Conservation (phyloP, 1,140 invertebrate genomes). For the Magallana gigas region DNA sequence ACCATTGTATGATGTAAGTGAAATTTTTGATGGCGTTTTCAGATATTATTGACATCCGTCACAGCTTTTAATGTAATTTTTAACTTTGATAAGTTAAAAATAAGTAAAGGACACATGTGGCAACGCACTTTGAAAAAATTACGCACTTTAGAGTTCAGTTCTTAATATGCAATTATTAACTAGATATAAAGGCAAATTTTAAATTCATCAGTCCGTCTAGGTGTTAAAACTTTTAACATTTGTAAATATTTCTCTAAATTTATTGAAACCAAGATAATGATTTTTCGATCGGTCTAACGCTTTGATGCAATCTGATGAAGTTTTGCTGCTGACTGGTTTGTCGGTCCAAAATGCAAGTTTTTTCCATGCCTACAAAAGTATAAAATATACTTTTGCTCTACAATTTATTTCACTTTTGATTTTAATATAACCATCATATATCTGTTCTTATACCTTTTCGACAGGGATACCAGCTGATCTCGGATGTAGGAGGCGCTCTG, state of each 20-base stretch:
- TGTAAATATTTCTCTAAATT: too few relatives aligned
- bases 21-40: neutral
- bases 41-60: neutral
- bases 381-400: neutral
- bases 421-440: neutral
- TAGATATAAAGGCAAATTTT: too few relatives aligned
- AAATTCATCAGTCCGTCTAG: too few relatives aligned
- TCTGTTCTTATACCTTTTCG: neutral
- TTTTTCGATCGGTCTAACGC: too few relatives aligned
- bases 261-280: too few relatives aligned
- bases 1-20: constrained; percentile 56
- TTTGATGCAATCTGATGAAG: too few relatives aligned
- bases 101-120: neutral
- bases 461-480: constrained; percentile 54
- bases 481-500: constrained; percentile 61
- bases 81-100: neutral
- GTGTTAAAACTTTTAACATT: too few relatives aligned
- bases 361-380: too few relatives aligned
- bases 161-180: too few relatives aligned
- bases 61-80: neutral
- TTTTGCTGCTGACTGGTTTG: too few relatives aligned
- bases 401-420: neutral
- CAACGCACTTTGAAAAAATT: neutral
- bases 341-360: too few relatives aligned
- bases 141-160: too few relatives aligned